Conservation (phyloP, 2,888 invertebrate species). For the Apodemia zela region DNA sequence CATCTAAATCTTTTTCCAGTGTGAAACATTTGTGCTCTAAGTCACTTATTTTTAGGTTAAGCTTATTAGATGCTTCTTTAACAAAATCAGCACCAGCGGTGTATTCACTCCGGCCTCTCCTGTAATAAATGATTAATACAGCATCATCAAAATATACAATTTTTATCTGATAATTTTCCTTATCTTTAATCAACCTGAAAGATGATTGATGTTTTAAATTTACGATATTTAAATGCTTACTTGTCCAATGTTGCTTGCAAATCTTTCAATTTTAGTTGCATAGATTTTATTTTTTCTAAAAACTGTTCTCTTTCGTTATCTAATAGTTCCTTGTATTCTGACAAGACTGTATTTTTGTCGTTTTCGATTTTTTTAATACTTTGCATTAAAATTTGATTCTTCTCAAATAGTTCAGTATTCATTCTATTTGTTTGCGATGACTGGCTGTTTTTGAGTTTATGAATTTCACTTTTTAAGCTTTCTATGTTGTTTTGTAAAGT, state of each 20-base stretch:
- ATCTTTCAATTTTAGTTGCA: conserved; percentile 52
- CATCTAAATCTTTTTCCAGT: conserved; percentile 63
- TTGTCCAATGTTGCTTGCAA: conserved; percentile 56
- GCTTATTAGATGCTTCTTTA: conserved; percentile 57
- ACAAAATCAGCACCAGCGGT: conserved; percentile 43
- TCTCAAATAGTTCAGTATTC: conserved; percentile 53
- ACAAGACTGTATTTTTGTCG: conserved; percentile 59
- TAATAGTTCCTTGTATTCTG: conserved; percentile 73
- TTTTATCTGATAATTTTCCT: conserved; percentile 34
- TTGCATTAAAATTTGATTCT: conserved; percentile 63
- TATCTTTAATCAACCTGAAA: conserved; percentile 43
- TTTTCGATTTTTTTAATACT: conserved; percentile 61
- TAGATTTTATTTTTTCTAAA: conserved; percentile 50
- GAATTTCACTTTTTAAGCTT: conserved; percentile 45
- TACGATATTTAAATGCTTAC: conserved; percentile 39
- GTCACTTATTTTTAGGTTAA: conserved; percentile 60
- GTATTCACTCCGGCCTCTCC: conserved; percentile 48
- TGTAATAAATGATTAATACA: conserved; percentile 46
- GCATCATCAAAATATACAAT: conserved; percentile 27
- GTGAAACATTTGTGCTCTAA: conserved; percentile 66
- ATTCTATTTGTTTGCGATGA: conserved; percentile 39
- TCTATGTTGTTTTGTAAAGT: conserved; percentile 44
- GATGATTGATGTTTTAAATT: conserved; percentile 36
- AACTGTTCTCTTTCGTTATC: conserved; percentile 74
- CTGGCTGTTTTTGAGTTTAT: conserved; percentile 41